Percentiles rank a stretch among this genome's conserved stretches.
These are phyloP conservation scores for Pectinophora gossypiella DNA, from an alignment of 1,140 invertebrate species.

Conservation along the genomic window DNA sequence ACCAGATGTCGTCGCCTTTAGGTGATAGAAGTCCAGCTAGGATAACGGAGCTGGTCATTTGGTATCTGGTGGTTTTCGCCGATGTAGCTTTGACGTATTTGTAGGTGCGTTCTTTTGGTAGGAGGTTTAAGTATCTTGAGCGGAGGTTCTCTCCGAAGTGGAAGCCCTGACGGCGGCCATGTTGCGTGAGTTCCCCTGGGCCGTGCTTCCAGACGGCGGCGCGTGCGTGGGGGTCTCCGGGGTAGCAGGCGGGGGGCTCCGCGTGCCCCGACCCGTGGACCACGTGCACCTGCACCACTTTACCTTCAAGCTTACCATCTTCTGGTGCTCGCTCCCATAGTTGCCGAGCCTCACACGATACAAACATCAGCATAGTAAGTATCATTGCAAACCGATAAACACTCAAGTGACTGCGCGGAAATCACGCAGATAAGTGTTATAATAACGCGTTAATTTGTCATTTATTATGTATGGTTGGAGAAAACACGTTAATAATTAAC, in stretches of 20 bases:
- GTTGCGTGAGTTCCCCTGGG: conserved; percentile 17
- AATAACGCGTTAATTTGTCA: too few relatives aligned
- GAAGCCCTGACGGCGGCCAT: conserved; percentile 17
- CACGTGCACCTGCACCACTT: conserved; percentile 20
- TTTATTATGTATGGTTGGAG: too few relatives aligned
- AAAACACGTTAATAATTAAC: too few relatives aligned
- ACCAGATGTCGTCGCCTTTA: not conserved
- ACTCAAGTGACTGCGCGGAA: too few relatives aligned
- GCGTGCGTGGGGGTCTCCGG: conserved; percentile 17
- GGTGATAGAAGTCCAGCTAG: conserved; percentile 17
- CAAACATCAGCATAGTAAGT: too few relatives aligned
- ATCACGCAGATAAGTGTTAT: too few relatives aligned
- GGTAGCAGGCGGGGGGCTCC: conserved; percentile 16
- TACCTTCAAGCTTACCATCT: too few relatives aligned
- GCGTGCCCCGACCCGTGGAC: conserved; percentile 21
- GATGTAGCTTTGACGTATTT: conserved; percentile 15
- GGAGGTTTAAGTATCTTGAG: conserved; percentile 12
- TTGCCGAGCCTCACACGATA: too few relatives aligned
- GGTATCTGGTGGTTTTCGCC: conserved; percentile 15
- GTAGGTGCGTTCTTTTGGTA: conserved; percentile 10
- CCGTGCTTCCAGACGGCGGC: conserved; percentile 21
- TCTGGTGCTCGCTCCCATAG: not conserved
- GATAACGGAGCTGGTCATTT: conserved; percentile 17
- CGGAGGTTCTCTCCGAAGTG: conserved; percentile 12
- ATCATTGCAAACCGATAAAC: too few relatives aligned